phyloP scores from a whole-genome alignment of 2,888 invertebrate species.

The Drosophila hamatofila region DNA sequence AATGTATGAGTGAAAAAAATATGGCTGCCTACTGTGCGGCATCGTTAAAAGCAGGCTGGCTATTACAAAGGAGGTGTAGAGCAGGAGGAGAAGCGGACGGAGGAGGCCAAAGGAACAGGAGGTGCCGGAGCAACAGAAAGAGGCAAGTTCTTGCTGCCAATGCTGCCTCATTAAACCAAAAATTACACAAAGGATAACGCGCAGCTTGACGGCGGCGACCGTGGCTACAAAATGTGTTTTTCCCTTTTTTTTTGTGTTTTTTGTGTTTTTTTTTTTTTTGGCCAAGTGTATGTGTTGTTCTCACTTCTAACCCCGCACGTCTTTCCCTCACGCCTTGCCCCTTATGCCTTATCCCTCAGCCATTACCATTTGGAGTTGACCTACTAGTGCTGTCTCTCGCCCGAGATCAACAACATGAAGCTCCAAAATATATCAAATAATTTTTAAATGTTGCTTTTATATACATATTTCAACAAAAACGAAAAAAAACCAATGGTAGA shows the following conservation, averaged over 20 bases:
- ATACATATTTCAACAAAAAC: not conserved
- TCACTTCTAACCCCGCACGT: slow-evolving; percentile 1
- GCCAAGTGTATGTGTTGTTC: slow-evolving; percentile 39
- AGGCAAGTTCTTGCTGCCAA: slow-evolving; percentile 50
- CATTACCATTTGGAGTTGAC: slow-evolving; percentile 30
- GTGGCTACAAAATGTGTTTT: slow-evolving; percentile 31
- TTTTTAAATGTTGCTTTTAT: too few relatives aligned
- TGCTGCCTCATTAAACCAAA: slow-evolving; percentile 79
- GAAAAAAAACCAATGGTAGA: not conserved
- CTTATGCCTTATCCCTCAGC: slow-evolving; percentile 3
- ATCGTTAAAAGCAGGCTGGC: slow-evolving; percentile 53
- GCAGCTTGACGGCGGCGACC: slow-evolving; percentile 55
- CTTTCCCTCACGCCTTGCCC: not conserved
- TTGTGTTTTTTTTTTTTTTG: slow-evolving; percentile 15
- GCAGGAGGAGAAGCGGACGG: not conserved
- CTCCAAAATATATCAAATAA: not conserved
- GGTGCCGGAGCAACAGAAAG: not conserved
- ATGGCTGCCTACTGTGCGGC: slow-evolving; percentile 51
- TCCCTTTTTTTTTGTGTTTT: not conserved
- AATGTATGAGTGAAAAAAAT: slow-evolving; percentile 63
- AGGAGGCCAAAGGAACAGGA: not conserved
- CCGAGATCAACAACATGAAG: not conserved
- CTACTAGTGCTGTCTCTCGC: not conserved
- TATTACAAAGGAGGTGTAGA: not conserved
- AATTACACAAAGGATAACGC: slow-evolving; percentile 81